phyloP scores from a whole-genome alignment of 2,888 invertebrate species.

The Mactromeris polynyma region DNA sequence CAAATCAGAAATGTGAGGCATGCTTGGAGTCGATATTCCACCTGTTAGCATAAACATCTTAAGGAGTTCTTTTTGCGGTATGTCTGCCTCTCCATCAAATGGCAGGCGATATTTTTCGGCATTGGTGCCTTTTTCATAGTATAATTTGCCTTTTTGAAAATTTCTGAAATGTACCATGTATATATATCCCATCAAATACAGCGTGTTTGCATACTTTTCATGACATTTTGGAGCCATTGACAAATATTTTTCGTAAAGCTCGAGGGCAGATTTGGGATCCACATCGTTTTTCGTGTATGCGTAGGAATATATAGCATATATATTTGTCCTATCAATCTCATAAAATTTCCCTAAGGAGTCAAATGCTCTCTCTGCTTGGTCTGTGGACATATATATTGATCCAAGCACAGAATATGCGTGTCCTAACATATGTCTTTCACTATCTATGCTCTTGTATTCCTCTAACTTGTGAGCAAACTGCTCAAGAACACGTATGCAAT shows the following conservation, averaged over 20 bases:
- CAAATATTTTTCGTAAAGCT: slow-evolving; percentile 1
- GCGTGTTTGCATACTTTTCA: slow-evolving; percentile 20
- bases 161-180: neutral
- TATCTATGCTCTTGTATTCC: neutral
- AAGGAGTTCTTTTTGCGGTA: neutral
- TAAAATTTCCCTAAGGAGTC: slow-evolving; percentile 21
- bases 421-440: neutral
- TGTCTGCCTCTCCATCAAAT: neutral
- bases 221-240: slow-evolving; percentile 24
- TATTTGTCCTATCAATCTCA: slow-evolving; percentile 4
- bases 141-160: neutral
- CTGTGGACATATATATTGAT: slow-evolving; percentile 20
- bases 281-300: neutral
- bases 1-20: neutral
- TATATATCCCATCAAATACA: slow-evolving; percentile 11
- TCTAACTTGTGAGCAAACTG: slow-evolving; percentile 10
- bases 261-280: slow-evolving; percentile 8
- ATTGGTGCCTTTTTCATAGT: neutral
- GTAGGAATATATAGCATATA: neutral
- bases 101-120: slow-evolving; percentile 19
- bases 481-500: slow-evolving; percentile 4
- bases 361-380: slow-evolving; percentile 17
- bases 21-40: neutral
- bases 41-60: neutral
- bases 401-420: slow-evolving; percentile 19